Evolutionary conservation across 2,888 invertebrate species (phyloP), one percentile per base, ranked within the genome.

Genomic region (Salpingus planirostris): DNA sequence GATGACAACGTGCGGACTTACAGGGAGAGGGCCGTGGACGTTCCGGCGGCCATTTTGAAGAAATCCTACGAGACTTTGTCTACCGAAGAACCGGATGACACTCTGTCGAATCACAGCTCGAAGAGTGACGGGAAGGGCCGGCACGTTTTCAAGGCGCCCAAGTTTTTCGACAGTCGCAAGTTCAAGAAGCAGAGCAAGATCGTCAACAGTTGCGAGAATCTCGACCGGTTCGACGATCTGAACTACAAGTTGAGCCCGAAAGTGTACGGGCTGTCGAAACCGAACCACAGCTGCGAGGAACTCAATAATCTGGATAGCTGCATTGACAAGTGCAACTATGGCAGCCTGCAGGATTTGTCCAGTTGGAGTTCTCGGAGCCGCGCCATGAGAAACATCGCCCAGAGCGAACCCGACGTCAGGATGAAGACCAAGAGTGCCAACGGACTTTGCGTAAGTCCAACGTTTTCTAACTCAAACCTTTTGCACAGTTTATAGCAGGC

Each of bases 401-500:
- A 75, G 46, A 80, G 79, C 60, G 80, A 79, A 59, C 80, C 80
- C 0, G 78, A 79, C 58, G 66, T 80, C 10, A 58, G 76, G 50
- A 71, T 67, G 21, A n/a, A n/a, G n/a, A n/a, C n/a, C n/a, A n/a
- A n/a, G n/a, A n/a, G n/a, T n/a, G n/a, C n/a, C n/a, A n/a, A n/a
- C n/a, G n/a, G n/a, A n/a, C n/a, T n/a, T n/a, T n/a, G n/a, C n/a
- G n/a, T n/a, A n/a, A n/a, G n/a, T n/a, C n/a, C n/a, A n/a, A n/a
- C n/a, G n/a, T n/a, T n/a, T n/a, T n/a, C n/a, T n/a, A n/a, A n/a
- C n/a, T n/a, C n/a, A n/a, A n/a, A n/a, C n/a, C n/a, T n/a, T n/a
- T n/a, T n/a, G n/a, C n/a, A n/a, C n/a, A n/a, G n/a, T n/a, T n/a
- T n/a, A n/a, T n/a, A n/a, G n/a, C n/a, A n/a, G n/a, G n/a, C n/a